phyloP scores from a whole-genome alignment of 2,888 invertebrate species.

The Arge pagana region DNA sequence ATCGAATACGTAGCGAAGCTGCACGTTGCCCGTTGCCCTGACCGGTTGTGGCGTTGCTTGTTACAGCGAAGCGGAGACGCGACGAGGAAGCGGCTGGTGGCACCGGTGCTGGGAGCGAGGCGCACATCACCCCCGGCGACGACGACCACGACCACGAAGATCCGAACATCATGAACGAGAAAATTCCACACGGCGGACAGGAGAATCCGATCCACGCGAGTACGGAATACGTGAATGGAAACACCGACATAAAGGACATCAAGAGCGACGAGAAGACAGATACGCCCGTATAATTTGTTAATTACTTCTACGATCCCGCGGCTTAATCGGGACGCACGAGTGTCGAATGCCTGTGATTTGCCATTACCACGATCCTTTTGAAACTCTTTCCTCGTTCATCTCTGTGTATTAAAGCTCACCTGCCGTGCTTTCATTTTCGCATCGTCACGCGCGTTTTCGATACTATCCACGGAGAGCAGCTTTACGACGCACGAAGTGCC shows the following conservation, averaged over 20 bases:
- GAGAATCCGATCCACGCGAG: slow-evolving; percentile 61
- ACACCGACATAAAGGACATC: slow-evolving; percentile 62
- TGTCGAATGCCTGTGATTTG: slow-evolving; percentile 21
- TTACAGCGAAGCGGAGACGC: slow-evolving; percentile 59
- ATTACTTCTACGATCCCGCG: slow-evolving; percentile 16
- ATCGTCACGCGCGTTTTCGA: no score
- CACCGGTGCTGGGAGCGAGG: slow-evolving; percentile 65
- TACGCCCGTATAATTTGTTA: slow-evolving; percentile 62
- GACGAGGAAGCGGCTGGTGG: slow-evolving; percentile 65
- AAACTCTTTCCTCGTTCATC: neutral
- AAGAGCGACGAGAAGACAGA: slow-evolving; percentile 64
- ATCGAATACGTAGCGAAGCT: slow-evolving; percentile 1
- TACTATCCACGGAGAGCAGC: no score
- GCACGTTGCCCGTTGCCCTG: slow-evolving; percentile 46
- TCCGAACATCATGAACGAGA: slow-evolving; percentile 55
- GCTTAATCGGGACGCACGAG: neutral
- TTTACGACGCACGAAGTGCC: no score
- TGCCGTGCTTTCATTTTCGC: no score
- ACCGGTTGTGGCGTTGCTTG: slow-evolving; percentile 59
- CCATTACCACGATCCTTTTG: slow-evolving; percentile 7
- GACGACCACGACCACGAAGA: slow-evolving; percentile 52
- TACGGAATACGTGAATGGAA: slow-evolving; percentile 65
- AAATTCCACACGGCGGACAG: slow-evolving; percentile 54
- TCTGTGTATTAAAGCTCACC: no score
- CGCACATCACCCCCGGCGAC: slow-evolving; percentile 65